Percentiles rank a stretch among this genome's conserved stretches.
Conservation (phyloP, 2,113 vertebrate genomes). For the Paracanthobrama guichenoti region DNA sequence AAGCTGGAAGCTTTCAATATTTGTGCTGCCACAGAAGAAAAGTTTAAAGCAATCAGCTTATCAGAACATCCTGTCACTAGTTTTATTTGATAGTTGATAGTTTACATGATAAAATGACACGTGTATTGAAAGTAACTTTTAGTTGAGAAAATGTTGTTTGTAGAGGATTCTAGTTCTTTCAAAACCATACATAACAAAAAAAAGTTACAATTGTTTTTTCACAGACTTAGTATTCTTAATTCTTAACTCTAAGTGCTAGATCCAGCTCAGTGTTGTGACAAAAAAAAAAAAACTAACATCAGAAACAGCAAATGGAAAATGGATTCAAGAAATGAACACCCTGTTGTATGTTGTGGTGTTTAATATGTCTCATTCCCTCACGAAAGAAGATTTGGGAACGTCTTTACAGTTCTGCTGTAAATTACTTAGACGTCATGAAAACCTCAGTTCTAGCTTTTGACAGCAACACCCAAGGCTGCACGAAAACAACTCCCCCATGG, state of each 20-base stretch:
- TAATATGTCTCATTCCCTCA: constrained; percentile 43
- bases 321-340: constrained; percentile 37
- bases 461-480: constrained; percentile 61
- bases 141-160: neutral
- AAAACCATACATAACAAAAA: neutral
- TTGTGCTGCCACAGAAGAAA: neutral
- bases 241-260: neutral
- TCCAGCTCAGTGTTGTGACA: neutral
- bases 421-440: constrained; percentile 38
- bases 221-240: neutral
- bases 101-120: neutral
- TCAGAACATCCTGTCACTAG: neutral
- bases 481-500: constrained; percentile 57
- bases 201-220: neutral
- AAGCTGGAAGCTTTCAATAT: neutral
- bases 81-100: too few relatives aligned
- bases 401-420: constrained; percentile 20
- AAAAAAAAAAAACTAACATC: constrained; percentile 17
- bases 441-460: constrained; percentile 34
- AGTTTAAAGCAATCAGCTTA: neutral
- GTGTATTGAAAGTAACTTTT: neutral
- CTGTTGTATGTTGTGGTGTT: constrained; percentile 43
- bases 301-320: constrained; percentile 14
- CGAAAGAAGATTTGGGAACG: constrained; percentile 42
- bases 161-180: neutral